Conservation (phyloP, 1,140 invertebrate genomes). For the Globodera rostochiensis region DNA sequence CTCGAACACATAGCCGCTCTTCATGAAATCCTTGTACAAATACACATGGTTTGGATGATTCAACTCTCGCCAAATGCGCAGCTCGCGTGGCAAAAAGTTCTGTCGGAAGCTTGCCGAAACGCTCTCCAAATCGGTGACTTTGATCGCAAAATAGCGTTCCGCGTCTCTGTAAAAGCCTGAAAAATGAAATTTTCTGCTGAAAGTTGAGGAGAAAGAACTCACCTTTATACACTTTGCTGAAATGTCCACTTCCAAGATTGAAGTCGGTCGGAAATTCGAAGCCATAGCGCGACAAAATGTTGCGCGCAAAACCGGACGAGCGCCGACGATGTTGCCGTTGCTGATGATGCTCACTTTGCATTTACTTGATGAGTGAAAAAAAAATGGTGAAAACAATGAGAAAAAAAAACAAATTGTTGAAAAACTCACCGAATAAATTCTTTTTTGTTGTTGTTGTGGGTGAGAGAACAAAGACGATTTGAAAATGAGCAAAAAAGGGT, state of each 20-base stretch:
- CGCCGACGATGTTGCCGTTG: neutral
- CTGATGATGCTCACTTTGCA: neutral
- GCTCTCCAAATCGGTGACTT: conserved; percentile 75
- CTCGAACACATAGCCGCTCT: conserved; percentile 28
- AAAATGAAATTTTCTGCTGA: neutral
- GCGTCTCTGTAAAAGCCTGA: conserved; percentile 12
- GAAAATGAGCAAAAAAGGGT: no score
- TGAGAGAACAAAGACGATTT: no score
- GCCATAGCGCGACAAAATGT: conserved; percentile 30
- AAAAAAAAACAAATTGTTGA: no score
- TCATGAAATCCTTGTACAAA: conserved; percentile 35
- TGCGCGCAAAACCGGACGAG: neutral
- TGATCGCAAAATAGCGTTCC: conserved; percentile 69
- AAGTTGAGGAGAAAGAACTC: neutral
- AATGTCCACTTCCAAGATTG: conserved; percentile 37
- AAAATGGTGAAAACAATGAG: no score
- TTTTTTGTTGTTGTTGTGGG: no score
- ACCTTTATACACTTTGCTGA: conserved; percentile 38
- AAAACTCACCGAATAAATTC: no score
- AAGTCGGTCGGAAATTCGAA: conserved; percentile 33
- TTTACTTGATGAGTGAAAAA: no score
- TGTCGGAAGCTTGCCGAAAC: conserved; percentile 75
- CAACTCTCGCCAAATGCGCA: conserved; percentile 69
- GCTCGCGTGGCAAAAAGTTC: conserved; percentile 73
- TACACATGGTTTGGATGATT: conserved; percentile 69